These are phyloP conservation scores for Phenganax subtilis DNA, from an alignment of 92 coral and sea anemone species.

Conservation along the genomic window DNA sequence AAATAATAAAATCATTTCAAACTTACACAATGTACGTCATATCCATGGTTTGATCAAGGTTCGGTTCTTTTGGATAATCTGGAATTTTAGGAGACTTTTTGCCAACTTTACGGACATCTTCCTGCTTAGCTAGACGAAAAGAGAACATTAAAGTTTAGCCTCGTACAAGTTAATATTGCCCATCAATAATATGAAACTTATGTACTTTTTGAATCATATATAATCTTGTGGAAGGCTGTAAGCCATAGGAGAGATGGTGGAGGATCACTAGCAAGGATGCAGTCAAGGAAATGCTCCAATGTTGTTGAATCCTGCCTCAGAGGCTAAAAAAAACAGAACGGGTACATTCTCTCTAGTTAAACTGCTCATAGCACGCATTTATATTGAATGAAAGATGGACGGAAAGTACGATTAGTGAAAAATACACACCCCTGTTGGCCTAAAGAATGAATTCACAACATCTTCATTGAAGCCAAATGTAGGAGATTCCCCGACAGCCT, in stretches of 20 bases:
- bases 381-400: no score
- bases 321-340: constrained; percentile 47
- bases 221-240: constrained; percentile 82
- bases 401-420: no score
- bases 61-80: constrained; percentile 79
- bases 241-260: constrained; percentile 85
- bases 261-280: constrained; percentile 71
- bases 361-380: no score
- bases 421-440: constrained; percentile 78
- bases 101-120: constrained; percentile 79
- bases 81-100: constrained; percentile 69
- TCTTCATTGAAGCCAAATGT: constrained; percentile 97
- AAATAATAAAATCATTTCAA: background rate
- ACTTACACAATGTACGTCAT: constrained; percentile 93
- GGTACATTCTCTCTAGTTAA: background rate
- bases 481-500: constrained; percentile 92
- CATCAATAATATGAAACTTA: background rate
- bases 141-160: background rate
- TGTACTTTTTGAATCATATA: constrained; percentile 73
- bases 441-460: constrained; percentile 75
- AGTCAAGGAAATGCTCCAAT: constrained; percentile 73
- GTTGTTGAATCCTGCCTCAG: constrained; percentile 62
- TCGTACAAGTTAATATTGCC: background rate
- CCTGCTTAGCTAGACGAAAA: constrained; percentile 69
- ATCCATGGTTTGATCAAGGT: constrained; percentile 84